Conservation (phyloP, 2,888 invertebrate genomes). For the Drosophila ochracea region DNA sequence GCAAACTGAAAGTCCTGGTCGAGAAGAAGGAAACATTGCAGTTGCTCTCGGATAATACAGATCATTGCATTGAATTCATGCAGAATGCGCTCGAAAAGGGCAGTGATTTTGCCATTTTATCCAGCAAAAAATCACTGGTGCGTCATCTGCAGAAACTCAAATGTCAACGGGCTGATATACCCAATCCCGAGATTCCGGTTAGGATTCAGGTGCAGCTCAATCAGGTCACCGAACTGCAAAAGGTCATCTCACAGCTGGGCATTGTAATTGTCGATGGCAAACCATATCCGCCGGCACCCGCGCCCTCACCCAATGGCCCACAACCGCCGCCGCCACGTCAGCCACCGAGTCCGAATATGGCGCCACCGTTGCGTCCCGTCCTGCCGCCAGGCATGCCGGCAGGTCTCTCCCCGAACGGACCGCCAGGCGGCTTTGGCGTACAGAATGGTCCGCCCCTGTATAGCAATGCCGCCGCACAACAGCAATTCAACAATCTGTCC, state of each 20-base stretch:
- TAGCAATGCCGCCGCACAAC: conserved; percentile 81
- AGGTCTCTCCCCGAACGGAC: conserved; percentile 83
- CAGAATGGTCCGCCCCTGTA: conserved; percentile 85
- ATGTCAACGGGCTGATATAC: conserved; percentile 93
- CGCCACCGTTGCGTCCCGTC: conserved; percentile 83
- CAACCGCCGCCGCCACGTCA: conserved; percentile 83
- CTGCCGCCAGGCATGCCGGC: conserved; percentile 83
- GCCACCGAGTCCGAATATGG: conserved; percentile 85
- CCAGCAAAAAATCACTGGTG: conserved; percentile 91
- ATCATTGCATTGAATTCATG: conserved; percentile 95
- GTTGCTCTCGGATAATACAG: conserved; percentile 92
- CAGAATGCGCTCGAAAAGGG: conserved; percentile 91
- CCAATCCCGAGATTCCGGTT: conserved; percentile 95
- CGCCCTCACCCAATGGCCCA: conserved; percentile 82
- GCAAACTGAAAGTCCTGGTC: conserved; percentile 91
- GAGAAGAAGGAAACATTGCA: conserved; percentile 94
- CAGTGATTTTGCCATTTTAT: conserved; percentile 93
- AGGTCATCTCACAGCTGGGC: conserved; percentile 92
- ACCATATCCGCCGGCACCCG: conserved; percentile 87
- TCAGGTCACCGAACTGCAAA: conserved; percentile 92
- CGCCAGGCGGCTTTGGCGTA: conserved; percentile 79
- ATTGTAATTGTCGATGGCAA: conserved; percentile 94
- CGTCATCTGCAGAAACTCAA: conserved; percentile 93
- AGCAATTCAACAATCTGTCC: conserved; percentile 84
- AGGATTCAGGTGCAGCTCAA: conserved; percentile 92